Evolutionary conservation across 2,797 vertebrate species (phyloP).

Genomic region (Neoniphon sammara): DNA sequence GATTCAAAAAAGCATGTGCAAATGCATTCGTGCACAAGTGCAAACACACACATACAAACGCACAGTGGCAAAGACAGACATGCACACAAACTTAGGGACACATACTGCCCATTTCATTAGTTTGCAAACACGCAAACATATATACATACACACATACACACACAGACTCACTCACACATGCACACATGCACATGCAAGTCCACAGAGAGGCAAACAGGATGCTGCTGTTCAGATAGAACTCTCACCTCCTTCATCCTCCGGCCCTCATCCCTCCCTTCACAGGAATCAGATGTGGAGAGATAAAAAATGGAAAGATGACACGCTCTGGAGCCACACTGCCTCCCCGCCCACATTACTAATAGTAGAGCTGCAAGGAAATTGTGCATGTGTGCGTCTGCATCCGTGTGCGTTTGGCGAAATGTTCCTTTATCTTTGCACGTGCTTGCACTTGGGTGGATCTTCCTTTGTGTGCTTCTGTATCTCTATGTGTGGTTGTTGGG

Average conservation of each 20-base stretch:
- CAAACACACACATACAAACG: background rate
- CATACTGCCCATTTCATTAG: too few species aligned
- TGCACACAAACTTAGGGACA: background rate
- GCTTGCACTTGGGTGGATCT: slow-evolving; percentile 12
- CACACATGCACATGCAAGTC: slow-evolving; percentile 9
- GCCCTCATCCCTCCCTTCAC: slow-evolving; percentile 11
- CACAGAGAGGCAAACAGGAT: slow-evolving; percentile 50
- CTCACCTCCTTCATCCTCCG: slow-evolving; percentile 12
- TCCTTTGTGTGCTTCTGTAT: slow-evolving; percentile 1
- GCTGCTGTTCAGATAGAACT: slow-evolving; percentile 53
- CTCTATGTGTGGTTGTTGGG: slow-evolving; percentile 13
- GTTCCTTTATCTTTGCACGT: slow-evolving; percentile 21
- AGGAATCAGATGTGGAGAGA: slow-evolving; percentile 34
- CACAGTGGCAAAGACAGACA: background rate
- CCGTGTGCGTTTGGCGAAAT: slow-evolving; percentile 15
- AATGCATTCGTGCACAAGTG: background rate
- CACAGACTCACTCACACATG: slow-evolving; percentile 2
- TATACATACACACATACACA: background rate
- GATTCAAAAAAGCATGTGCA: background rate
- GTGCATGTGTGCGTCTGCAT: background rate
- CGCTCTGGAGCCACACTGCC: background rate
- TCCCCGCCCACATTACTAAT: slow-evolving; percentile 1
- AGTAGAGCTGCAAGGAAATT: slow-evolving; percentile 4
- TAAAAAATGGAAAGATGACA: slow-evolving; percentile 21
- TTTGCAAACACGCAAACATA: background rate